A percentile compares a stretch with the other conserved stretches of the same genome.
These are phyloP conservation scores for Empis stercorea DNA, from an alignment of 2,888 invertebrate genomes.

Conservation along the genomic window DNA sequence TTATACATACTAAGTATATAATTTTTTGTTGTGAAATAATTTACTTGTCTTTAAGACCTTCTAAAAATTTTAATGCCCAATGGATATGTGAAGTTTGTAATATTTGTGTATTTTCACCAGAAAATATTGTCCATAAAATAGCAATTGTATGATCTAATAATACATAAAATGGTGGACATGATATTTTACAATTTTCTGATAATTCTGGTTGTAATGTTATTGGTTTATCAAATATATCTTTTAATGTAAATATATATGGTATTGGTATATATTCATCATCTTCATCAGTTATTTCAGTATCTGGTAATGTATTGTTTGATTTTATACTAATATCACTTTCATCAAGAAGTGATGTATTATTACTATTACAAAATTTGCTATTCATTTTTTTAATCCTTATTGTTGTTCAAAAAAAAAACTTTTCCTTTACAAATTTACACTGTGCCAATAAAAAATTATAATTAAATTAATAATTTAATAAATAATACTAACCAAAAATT, in stretches of 20 bases:
- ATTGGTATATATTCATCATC: conserved; percentile 10
- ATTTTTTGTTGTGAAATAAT: too few relatives aligned
- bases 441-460: too few relatives aligned
- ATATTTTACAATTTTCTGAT: conserved; percentile 3
- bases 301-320: too few relatives aligned
- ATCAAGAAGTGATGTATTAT: too few relatives aligned
- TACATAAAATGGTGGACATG: conserved; percentile 15
- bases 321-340: too few relatives aligned
- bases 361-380: too few relatives aligned
- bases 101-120: conserved; percentile 1
- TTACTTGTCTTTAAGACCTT: conserved; percentile 13
- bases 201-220: conserved; percentile 4
- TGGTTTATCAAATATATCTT: conserved; percentile 9
- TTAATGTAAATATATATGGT: conserved; percentile 14
- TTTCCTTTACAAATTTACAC: too few relatives aligned
- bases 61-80: conserved; percentile 17
- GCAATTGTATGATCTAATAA: conserved; percentile 17
- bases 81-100: conserved; percentile 13
- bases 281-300: not conserved
- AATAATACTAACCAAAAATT: too few relatives aligned
- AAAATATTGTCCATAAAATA: conserved; percentile 16
- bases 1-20: too few relatives aligned
- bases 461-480: too few relatives aligned
- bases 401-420: too few relatives aligned
- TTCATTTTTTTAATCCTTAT: too few relatives aligned